Conservation (phyloP, 2,113 vertebrate species). For the Oncorhynchus tshawytscha region DNA sequence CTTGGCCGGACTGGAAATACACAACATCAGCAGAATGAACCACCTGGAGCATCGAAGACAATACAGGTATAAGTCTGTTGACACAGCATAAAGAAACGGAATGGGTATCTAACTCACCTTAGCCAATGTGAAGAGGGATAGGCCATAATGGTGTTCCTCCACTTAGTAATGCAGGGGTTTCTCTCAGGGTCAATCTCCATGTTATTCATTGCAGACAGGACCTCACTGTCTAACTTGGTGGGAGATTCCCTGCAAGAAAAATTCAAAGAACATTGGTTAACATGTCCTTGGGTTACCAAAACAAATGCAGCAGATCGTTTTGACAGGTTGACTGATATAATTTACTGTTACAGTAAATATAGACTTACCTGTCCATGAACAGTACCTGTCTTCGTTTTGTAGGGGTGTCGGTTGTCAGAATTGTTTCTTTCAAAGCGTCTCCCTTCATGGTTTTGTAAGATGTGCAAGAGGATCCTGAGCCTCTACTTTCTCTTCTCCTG, state of each 20-base stretch:
- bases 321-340: background rate
- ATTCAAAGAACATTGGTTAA: too few species aligned
- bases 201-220: slow-evolving; percentile 73
- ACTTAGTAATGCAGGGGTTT: slow-evolving; percentile 71
- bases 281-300: too few species aligned
- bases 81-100: background rate
- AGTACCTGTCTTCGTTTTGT: slow-evolving; percentile 42
- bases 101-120: slow-evolving; percentile 66
- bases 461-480: slow-evolving; percentile 23
- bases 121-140: slow-evolving; percentile 75
- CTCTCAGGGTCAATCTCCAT: slow-evolving; percentile 69
- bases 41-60: too few species aligned
- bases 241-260: slow-evolving; percentile 72
- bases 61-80: background rate
- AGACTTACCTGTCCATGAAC: slow-evolving; percentile 81
- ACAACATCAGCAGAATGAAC: background rate
- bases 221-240: slow-evolving; percentile 80
- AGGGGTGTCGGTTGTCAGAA: slow-evolving; percentile 1
- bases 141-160: slow-evolving; percentile 65
- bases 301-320: background rate
- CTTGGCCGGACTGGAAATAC: slow-evolving; percentile 78
- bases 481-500: slow-evolving; percentile 32
- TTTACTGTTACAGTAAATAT: background rate
- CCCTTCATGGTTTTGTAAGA: background rate
- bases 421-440: background rate